Base-by-base conservation (phyloP, 2,113 vertebrate genomes). In the Chlamydotis undulata region DNA sequence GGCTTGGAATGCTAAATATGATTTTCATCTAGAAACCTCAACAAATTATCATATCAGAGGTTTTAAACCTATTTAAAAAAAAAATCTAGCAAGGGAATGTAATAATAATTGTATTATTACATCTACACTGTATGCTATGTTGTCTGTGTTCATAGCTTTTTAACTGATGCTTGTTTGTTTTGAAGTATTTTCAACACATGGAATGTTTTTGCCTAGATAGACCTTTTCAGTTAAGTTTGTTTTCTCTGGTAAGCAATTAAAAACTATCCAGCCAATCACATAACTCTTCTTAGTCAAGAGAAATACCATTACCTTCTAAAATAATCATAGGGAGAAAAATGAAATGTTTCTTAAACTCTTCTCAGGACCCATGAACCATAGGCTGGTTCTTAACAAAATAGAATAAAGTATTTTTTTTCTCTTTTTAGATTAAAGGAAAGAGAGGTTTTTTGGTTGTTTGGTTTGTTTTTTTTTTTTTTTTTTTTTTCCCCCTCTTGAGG, bases 91-190 rank as follows among this genome's bases (percentile, higher is more conserved):
- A 41, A 57, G 37, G 21, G 17, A 76, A 37, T 12, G 1, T 45
- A 9, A 23, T 60, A 35, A 8, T 64, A 68, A 25, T 70, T 78
- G 22, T 26, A 39, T 21, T 64, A 10, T 71, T 59, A 12, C 7
- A 4, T 55, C 35, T 59, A 0, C 45, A 43, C 11, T 19, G 12
- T 50, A 21, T 0, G 1, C 67, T 22, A 37, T 6, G 4, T n/a
- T 64, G n/a, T 45, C 7, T 3, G 5, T 17, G 14, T 26, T 64
- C 29, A 28, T 35, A 55, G 14, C 19, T 90, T 94, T 94, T 90
- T 83, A 79, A 22, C 47, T 83, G 59, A 9, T 69, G 21, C 23
- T 60, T 26, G 28, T 59, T 88, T 78, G 22, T 73, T 82, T 26
- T 83, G 61, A 50, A 73, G 29, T 45, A 37, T 87, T 94, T 75